Evolutionary conservation across 2,113 vertebrate species (phyloP), one percentile per base, ranked within the genome.

Genomic region (Paracanthobrama guichenoti): DNA sequence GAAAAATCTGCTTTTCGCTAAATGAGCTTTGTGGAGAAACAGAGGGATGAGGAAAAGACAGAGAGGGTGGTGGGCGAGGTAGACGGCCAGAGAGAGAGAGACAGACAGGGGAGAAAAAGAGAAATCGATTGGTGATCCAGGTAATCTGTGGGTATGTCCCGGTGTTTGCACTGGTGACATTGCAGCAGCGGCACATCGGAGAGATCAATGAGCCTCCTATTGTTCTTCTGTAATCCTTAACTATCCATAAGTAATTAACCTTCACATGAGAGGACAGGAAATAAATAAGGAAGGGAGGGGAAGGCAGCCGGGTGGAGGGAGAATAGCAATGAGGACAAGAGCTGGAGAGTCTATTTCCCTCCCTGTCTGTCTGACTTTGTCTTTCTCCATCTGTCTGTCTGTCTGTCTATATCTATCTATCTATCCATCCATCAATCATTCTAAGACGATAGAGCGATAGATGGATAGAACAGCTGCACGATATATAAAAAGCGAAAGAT

Each of bases 191-290:
- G 86, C 89, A 89, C 81, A 82, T 83, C 88, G 89, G 93, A 91
- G 91, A 91, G 93, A 95, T 95, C 94, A 95, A 95, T 95, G 90
- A 84, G 79, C 88, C 88, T 78, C 90, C 92, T 93, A 92, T 90
- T 91, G 92, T 93, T 94, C 92, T 92, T 91, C 90, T 71, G 91
- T 93, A 95, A 94, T 95, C 93, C 93, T 91, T 93, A 94, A 95
- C 94, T 95, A 94, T 94, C 94, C 94, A 91, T 91, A 94, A 94
- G 94, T 94, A 94, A 95, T 95, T 95, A 95, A 94, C 94, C 94
- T 95, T 94, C 92, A 92, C 89, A 93, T 91, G 89, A 93, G 91
- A 92, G 90, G 69, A 91, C 87, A 87, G 89, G 77, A 92, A 91
- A 90, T 86, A 86, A 86, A 88, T 90, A 88, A 91, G 88, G 86